Evolutionary conservation across 2,888 invertebrate species (phyloP), one percentile per base, ranked within the genome.

Genomic region (Druceiella hillmani): DNA sequence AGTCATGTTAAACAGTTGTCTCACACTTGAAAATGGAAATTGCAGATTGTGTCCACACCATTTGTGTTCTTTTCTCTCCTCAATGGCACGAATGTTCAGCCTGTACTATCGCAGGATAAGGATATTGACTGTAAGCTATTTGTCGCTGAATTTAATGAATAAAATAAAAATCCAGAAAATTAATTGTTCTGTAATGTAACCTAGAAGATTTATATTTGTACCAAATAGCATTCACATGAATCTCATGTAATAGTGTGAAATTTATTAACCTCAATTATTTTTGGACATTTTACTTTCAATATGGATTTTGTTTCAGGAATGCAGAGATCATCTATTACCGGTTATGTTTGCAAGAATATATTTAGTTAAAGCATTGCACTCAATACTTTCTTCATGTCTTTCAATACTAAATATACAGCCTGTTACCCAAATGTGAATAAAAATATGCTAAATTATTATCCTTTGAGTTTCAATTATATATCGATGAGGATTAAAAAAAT

Each of bases 31-130:
- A 41, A 57, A 74, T 13, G 58, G 59, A 7, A 55, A 54, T 9
- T 75, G 76, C 28, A 70, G 74, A 27, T 71, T 81, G 40, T 67
- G 75, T 41, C 74, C 81, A 1, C 84, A 87, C 50, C 59, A 72
- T 28, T 59, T 88, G 24, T 77, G 83, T 45, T 65, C 68, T 40
- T 86, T 77, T 55, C 61, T 87, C 4, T 74, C 74, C 41, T 69
- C 71, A 5, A 64, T 87, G 57, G 79, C 80, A 13, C 68, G 76
- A 25, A 56, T 73, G 4, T 81, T 87, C 53, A 87, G 87, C 56
- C 73, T 78, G 36, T 89, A 87, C 55, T 89, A 89, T 54, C 73
- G 83, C 44, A 74, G 76, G 55, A 72, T 78, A 20, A 75, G 79
- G 49, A 78, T 89, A 52, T 62, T 88, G 44, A 77, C 77, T 47